These are phyloP conservation scores for Tanytarsus gracilentus DNA, from an alignment of 2,888 invertebrate species.

Conservation along the genomic window DNA sequence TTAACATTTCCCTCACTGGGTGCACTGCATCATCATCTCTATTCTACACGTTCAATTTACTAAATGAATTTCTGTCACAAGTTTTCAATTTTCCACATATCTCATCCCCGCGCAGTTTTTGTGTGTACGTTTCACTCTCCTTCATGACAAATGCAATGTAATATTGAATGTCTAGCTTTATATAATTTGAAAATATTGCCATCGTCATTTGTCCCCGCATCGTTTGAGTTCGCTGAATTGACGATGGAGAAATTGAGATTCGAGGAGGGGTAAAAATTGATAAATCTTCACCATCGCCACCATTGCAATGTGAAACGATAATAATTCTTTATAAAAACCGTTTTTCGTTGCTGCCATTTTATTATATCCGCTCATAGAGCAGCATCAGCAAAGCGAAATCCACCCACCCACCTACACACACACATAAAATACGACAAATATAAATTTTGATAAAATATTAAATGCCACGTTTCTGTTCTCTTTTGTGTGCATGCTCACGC, in stretches of 20 bases:
- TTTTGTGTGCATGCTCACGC: neutral
- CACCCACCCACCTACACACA: slow-evolving; percentile 3
- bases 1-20: neutral
- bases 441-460: slow-evolving; percentile 27
- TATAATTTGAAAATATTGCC: neutral
- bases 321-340: slow-evolving; percentile 17
- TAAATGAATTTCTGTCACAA: slow-evolving; percentile 3
- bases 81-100: slow-evolving; percentile 2
- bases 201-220: neutral
- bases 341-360: slow-evolving; percentile 13
- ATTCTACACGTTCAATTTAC: neutral
- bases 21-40: neutral
- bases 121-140: neutral
- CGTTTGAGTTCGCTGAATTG: no score
- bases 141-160: neutral
- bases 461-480: neutral
- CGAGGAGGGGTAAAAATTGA: neutral
- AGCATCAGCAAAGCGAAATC: neutral
- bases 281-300: neutral
- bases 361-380: neutral
- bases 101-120: neutral
- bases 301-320: slow-evolving; percentile 6
- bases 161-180: neutral
- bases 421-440: slow-evolving; percentile 20
- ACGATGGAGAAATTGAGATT: no score